These are phyloP conservation scores for Dendroctonus valens DNA, from an alignment of 1,140 invertebrate genomes.

Conservation along the genomic window DNA sequence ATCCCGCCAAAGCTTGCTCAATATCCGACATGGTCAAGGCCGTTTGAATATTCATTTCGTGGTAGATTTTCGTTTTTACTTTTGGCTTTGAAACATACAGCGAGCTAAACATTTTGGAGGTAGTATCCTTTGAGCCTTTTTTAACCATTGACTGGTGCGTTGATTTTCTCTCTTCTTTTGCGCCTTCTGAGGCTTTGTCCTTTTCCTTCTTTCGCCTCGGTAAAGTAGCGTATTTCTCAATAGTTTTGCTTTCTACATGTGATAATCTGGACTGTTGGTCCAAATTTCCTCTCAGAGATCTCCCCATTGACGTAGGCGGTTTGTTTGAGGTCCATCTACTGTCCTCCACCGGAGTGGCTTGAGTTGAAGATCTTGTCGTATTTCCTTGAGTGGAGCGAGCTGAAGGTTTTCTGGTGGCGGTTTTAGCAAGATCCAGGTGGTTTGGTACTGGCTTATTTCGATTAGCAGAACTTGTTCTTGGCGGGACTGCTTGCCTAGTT, in stretches of 20 bases:
- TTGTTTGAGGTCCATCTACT: slow-evolving; percentile 59
- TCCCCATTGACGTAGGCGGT: slow-evolving; percentile 44
- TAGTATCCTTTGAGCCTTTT: slow-evolving; percentile 51
- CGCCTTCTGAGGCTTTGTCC: slow-evolving; percentile 47
- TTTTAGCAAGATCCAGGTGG: slow-evolving; percentile 37
- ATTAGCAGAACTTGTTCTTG: slow-evolving; percentile 28
- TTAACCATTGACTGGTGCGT: slow-evolving; percentile 42
- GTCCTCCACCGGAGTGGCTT: slow-evolving; percentile 65
- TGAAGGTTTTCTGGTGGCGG: slow-evolving; percentile 26
- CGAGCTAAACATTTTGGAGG: slow-evolving; percentile 47
- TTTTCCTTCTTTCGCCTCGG: slow-evolving; percentile 65
- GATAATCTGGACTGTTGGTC: slow-evolving; percentile 36
- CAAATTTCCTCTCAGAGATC: slow-evolving; percentile 41
- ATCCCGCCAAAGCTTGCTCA: slow-evolving; percentile 65
- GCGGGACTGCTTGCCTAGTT: slow-evolving; percentile 24
- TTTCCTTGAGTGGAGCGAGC: slow-evolving; percentile 9
- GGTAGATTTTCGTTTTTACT: slow-evolving; percentile 69
- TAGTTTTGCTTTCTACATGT: slow-evolving; percentile 54
- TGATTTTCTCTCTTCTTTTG: slow-evolving; percentile 41
- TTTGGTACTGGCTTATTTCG: slow-evolving; percentile 35
- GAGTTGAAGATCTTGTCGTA: slow-evolving; percentile 31
- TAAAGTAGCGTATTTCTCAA: slow-evolving; percentile 73
- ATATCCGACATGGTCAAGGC: slow-evolving; percentile 68
- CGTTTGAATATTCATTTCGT: slow-evolving; percentile 73
- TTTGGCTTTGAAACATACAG: slow-evolving; percentile 50